Evolutionary conservation across 2,113 vertebrate species (phyloP).

Genomic region (Panthera tigris): DNA sequence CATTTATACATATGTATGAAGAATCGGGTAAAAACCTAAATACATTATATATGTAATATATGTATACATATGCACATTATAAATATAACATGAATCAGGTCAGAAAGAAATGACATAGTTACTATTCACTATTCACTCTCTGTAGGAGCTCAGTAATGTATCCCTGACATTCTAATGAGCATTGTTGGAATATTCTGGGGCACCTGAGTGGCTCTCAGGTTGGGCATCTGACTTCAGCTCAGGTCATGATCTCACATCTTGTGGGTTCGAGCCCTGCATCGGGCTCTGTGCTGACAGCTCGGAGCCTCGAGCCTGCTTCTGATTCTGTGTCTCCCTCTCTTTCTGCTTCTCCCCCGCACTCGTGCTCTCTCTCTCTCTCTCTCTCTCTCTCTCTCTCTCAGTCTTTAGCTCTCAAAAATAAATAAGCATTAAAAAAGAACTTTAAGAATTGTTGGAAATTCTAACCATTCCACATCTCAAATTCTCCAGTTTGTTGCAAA

Average conservation of each 20-base stretch:
- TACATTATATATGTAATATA: not conserved
- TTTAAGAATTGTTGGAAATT: not conserved
- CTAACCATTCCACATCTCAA: not conserved
- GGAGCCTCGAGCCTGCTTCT: too few relatives aligned
- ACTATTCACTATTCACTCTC: not conserved
- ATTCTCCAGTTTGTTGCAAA: not conserved
- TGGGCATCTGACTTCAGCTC: too few relatives aligned
- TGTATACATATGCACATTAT: not conserved
- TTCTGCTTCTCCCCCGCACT: too few relatives aligned
- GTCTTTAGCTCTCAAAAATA: too few relatives aligned
- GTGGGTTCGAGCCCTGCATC: too few relatives aligned
- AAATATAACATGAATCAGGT: not conserved
- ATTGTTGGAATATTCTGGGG: not conserved
- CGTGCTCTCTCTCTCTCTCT: too few relatives aligned
- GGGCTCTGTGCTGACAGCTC: too few relatives aligned
- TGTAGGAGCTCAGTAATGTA: accelerated
- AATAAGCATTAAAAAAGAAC: too few relatives aligned
- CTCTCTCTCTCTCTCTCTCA: too few relatives aligned
- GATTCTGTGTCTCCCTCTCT: too few relatives aligned
- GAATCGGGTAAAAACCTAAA: not conserved
- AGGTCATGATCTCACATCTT: too few relatives aligned
- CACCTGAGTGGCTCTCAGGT: too few relatives aligned
- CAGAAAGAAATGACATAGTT: not conserved
- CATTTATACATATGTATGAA: not conserved
- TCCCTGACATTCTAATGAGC: not conserved